Conservation (phyloP, 2,888 invertebrate species). For the Dilophus febrilis region DNA sequence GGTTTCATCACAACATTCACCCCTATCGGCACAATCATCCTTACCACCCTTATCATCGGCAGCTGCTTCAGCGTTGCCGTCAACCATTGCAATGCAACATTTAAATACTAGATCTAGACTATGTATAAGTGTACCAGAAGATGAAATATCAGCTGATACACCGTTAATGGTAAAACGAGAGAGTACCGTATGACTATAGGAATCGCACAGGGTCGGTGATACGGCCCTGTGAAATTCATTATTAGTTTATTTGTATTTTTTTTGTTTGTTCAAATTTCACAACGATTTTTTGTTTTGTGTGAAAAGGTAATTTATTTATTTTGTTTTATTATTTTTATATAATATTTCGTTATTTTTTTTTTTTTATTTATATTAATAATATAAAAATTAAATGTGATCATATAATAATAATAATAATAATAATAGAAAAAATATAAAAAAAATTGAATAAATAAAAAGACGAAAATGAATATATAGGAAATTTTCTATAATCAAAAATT, state of each 20-base stretch:
- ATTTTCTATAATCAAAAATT: no score
- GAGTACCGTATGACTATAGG: constrained; percentile 41
- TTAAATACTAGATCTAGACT: constrained; percentile 24
- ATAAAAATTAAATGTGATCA: no score
- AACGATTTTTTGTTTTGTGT: no score
- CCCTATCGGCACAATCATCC: constrained; percentile 18
- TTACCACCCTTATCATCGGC: constrained; percentile 19
- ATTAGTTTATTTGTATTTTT: background rate
- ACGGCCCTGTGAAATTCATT: constrained; percentile 25
- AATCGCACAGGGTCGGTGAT: constrained; percentile 26
- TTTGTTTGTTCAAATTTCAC: no score
- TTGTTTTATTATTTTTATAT: no score
- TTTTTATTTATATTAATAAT: no score
- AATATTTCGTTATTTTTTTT: no score
- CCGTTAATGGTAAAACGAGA: constrained; percentile 45
- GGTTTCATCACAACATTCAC: constrained; percentile 13
- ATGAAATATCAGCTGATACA: constrained; percentile 41
- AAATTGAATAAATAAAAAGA: no score
- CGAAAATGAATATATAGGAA: no score
- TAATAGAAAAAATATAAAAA: no score
- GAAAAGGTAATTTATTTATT: no score
- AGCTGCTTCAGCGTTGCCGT: constrained; percentile 15
- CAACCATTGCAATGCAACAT: constrained; percentile 27
- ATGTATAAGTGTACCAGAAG: constrained; percentile 32
- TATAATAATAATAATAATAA: no score